Conservation (phyloP, 2,113 vertebrate genomes). For the Saimiri boliviensis region DNA sequence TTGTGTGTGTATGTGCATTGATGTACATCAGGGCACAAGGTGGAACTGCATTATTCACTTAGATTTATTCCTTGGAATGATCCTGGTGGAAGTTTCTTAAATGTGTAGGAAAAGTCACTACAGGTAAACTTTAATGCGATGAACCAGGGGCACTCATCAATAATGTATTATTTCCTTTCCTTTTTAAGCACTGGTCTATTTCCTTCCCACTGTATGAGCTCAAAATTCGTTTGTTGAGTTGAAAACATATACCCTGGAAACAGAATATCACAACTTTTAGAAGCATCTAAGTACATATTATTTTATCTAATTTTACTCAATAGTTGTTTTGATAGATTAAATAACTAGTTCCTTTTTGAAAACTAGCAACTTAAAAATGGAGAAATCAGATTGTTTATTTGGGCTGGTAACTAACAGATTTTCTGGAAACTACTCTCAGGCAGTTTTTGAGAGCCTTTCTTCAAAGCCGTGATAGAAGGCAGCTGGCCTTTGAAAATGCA, state of each 20-base stretch:
- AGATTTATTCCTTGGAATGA: background rate
- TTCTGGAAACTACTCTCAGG: background rate
- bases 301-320: background rate
- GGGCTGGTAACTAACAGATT: background rate
- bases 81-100: background rate
- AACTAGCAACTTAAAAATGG: background rate
- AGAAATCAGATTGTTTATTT: conserved; percentile 1
- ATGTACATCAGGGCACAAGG: background rate
- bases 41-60: background rate
- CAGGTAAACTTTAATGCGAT: background rate
- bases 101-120: background rate
- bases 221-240: background rate
- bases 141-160: background rate
- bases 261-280: background rate
- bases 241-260: background rate
- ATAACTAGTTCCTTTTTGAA: background rate
- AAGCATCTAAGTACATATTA: background rate
- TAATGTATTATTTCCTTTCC: background rate
- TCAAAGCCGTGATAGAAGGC: conserved; percentile 32
- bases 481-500: conserved; percentile 52
- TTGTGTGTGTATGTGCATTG: background rate
- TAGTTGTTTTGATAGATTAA: background rate
- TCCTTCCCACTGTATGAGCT: background rate
- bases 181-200: background rate
- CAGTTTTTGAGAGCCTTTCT: conserved; percentile 5